Conservation (phyloP, 2,888 invertebrate species). For the Amphimallon solstitiale region DNA sequence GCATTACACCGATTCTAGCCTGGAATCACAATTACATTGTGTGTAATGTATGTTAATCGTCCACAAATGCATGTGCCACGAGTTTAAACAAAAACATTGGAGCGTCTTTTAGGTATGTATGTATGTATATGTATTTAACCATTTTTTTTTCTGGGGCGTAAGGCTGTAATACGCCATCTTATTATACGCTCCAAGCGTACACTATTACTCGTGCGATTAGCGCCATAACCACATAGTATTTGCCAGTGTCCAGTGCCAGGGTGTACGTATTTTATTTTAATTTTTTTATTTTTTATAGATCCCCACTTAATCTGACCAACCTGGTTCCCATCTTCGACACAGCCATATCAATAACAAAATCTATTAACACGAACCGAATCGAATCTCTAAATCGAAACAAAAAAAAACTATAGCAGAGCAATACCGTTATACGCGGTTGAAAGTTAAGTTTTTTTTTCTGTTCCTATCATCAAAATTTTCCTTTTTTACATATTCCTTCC, state of each 20-base stretch:
- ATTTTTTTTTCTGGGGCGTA: no score
- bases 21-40: constrained; percentile 63
- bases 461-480: neutral
- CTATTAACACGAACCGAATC: constrained; percentile 56
- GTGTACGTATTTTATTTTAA: constrained; percentile 47
- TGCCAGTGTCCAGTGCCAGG: constrained; percentile 63
- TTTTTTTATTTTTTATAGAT: constrained; percentile 41
- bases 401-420: constrained; percentile 43
- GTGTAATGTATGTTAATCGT: constrained; percentile 51
- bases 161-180: no score
- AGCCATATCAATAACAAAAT: constrained; percentile 58
- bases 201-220: constrained; percentile 33
- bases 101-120: no score
- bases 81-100: neutral
- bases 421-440: constrained; percentile 9
- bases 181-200: constrained; percentile 8
- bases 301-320: constrained; percentile 58
- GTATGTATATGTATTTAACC: no score
- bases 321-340: constrained; percentile 60
- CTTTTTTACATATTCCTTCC: no score
- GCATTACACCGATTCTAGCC: constrained; percentile 67
- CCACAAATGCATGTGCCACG: constrained; percentile 35
- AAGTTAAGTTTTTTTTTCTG: neutral
- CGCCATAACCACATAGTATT: constrained; percentile 54
- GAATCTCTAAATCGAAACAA: constrained; percentile 52